phyloP scores from a whole-genome alignment of 1,140 invertebrate species.

The Drosophila sulfurigaster region DNA sequence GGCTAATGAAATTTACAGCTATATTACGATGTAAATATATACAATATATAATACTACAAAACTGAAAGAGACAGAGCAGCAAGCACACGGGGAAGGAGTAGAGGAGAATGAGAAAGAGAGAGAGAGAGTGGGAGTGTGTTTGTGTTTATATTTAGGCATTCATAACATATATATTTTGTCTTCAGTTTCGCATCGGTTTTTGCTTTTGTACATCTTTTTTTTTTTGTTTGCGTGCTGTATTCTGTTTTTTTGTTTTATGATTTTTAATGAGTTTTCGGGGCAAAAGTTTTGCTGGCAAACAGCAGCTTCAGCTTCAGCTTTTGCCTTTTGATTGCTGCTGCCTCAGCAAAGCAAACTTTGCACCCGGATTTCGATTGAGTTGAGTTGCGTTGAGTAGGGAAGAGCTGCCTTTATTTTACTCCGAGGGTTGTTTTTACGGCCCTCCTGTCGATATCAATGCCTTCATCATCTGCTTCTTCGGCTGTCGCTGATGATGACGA shows the following conservation, averaged over 20 bases:
- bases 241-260: slow-evolving; percentile 55
- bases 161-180: slow-evolving; percentile 12
- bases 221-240: too few relatives aligned
- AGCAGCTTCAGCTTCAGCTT: slow-evolving; percentile 23
- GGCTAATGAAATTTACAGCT: slow-evolving; percentile 61
- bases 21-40: slow-evolving; percentile 31
- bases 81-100: neutral
- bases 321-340: slow-evolving; percentile 24
- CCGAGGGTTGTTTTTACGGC: slow-evolving; percentile 13
- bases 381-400: slow-evolving; percentile 2
- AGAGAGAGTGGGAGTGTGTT: neutral
- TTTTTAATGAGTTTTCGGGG: slow-evolving; percentile 71
- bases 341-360: slow-evolving; percentile 34
- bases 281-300: slow-evolving; percentile 31
- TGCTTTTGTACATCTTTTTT: neutral
- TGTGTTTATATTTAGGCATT: slow-evolving; percentile 18
- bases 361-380: slow-evolving; percentile 9
- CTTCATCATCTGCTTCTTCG: slow-evolving; percentile 1
- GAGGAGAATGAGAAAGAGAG: too few relatives aligned
- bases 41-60: neutral
- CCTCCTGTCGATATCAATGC: slow-evolving; percentile 9
- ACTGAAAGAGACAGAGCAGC: neutral
- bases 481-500: slow-evolving; percentile 11
- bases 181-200: slow-evolving; percentile 4
- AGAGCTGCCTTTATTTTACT: slow-evolving; percentile 11